Base-by-base conservation (phyloP, 2,797 vertebrate species). In the Atherinosoma microstoma region DNA sequence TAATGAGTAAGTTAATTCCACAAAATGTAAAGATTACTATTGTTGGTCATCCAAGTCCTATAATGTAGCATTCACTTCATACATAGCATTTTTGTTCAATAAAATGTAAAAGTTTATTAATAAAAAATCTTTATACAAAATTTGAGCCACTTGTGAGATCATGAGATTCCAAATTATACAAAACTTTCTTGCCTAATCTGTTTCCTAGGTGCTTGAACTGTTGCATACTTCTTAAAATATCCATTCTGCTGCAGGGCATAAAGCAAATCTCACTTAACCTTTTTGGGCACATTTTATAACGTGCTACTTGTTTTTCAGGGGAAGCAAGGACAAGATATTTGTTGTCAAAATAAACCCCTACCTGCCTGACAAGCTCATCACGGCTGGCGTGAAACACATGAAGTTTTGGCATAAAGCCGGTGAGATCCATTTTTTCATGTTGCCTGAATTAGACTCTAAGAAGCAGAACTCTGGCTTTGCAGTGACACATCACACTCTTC, bases 321-420 rank as follows among this genome's bases (percentile, higher is more conserved):
- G 98, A 85, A 98, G 97, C 92, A 99, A 99, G 92, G 98, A 99
- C 84, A 99, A 99, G 89, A 98, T 99, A 89, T 99, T 99, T 91
- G 96, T 97, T 72, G 95, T 99, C 80, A 99, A 99, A 91, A 96
- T 98, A 75, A 99, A 99, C 81, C 97, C 98, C 8, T 98, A 96
- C 81, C 94, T 98, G 89, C 96, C 98, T 78, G 98, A 99, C 91
- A 99, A 99, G 92, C 94, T 99, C 85, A 96, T 99, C 91, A 99
- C 97, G 16, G 97, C 96, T 84, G 98, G 98, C 78, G 97, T 99
- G 89, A 99, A 99, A 80, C 98, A 99, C 71, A 96, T 98, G 93
- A 98, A 96, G 89, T 99, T 99, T 91, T 99, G 98, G 98, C 96
- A 96, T 68, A 96, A 96, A 96, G 97, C 97, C 88, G 98, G 98